A percentile compares a stretch with the other conserved stretches of the same genome.
Evolutionary conservation across 2,113 vertebrate genomes (phyloP).

Genomic region (Pungitius pungitius): DNA sequence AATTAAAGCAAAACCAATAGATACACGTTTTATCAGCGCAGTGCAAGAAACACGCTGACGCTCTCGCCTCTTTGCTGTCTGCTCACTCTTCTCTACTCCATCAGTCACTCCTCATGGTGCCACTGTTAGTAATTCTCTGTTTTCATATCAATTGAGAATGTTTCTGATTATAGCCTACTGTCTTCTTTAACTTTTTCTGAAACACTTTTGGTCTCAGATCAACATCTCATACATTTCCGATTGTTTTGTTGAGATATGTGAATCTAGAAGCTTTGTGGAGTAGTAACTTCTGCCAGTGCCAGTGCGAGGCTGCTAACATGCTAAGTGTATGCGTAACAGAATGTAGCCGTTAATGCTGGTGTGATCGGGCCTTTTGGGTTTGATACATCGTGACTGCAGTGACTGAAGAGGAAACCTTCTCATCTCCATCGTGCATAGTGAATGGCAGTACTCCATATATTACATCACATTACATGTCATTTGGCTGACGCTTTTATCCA

Average conservation of each 20-base stretch:
- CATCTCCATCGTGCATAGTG: neutral
- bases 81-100: conserved; percentile 6
- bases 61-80: conserved; percentile 15
- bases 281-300: neutral
- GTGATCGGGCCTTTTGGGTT: neutral
- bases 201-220: neutral
- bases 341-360: neutral
- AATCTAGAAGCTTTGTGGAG: neutral
- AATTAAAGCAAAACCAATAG: conserved; percentile 59
- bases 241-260: too few relatives aligned
- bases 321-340: neutral
- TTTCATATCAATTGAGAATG: conserved; percentile 2
- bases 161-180: neutral
- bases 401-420: neutral
- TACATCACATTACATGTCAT: too few relatives aligned
- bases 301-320: neutral
- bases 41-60: conserved; percentile 45
- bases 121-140: neutral
- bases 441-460: neutral
- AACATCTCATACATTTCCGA: neutral
- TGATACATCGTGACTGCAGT: neutral
- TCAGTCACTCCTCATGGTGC: neutral
- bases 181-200: conserved; percentile 1
- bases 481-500: too few relatives aligned
- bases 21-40: conserved; percentile 42